Percentiles rank a stretch among this genome's conserved stretches.
These are phyloP conservation scores for Leuciscus waleckii DNA, from an alignment of 2,797 vertebrate species.

Conservation along the genomic window DNA sequence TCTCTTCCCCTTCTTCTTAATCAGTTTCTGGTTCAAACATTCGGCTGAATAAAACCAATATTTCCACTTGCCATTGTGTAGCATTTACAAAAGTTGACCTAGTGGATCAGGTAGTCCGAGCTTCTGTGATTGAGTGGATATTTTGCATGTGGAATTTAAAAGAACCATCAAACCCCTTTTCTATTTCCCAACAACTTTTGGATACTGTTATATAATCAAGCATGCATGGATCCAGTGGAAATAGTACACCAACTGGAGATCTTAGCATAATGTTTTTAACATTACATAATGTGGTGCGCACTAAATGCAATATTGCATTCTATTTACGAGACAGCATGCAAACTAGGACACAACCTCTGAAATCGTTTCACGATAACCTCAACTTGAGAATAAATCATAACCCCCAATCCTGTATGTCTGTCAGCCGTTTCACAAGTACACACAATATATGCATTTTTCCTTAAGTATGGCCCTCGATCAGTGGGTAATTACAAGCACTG, in stretches of 20 bases:
- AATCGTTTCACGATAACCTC: constrained; percentile 37
- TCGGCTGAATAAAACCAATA: neutral
- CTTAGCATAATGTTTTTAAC: neutral
- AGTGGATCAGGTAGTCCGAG: neutral
- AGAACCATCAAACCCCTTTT: neutral
- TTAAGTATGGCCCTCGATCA: constrained; percentile 49
- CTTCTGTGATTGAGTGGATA: neutral
- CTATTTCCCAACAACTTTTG: neutral
- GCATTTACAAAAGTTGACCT: neutral
- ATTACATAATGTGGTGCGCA: neutral
- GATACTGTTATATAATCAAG: neutral
- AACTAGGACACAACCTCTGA: constrained; percentile 37
- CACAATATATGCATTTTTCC: constrained; percentile 26
- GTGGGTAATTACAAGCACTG: constrained; percentile 40
- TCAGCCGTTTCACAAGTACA: constrained; percentile 27
- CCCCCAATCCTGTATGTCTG: neutral
- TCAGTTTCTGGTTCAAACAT: neutral
- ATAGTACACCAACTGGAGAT: neutral
- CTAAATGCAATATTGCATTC: neutral
- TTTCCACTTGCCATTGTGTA: neutral
- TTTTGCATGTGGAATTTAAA: neutral
- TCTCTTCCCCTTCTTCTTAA: neutral
- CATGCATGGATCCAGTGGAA: neutral
- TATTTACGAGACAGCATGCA: neutral
- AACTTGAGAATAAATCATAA: constrained; percentile 24